A percentile compares a stretch with the other conserved stretches of the same genome.
Conservation (phyloP, 1,140 invertebrate species). For the Pogonognathellus flavescens region DNA sequence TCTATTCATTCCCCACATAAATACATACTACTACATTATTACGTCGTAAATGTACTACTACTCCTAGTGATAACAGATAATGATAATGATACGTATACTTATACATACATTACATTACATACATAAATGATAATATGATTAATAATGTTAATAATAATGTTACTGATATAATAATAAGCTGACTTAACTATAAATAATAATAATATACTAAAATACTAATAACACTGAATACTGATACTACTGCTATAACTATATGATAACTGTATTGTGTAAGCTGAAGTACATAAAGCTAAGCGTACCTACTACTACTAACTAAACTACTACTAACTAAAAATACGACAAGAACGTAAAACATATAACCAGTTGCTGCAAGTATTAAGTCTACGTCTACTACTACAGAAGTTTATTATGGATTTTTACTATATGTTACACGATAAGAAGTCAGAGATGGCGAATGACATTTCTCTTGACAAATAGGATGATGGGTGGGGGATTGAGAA, state of each 20-base stretch:
- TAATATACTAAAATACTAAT: background rate
- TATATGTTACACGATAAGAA: slow-evolving; percentile 43
- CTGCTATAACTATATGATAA: background rate
- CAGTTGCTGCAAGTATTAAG: slow-evolving; percentile 44
- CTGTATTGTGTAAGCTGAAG: background rate
- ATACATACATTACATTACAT: slow-evolving; percentile 23
- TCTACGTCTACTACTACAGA: slow-evolving; percentile 14
- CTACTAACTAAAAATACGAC: background rate
- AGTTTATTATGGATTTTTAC: slow-evolving; percentile 49
- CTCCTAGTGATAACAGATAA: background rate
- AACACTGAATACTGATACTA: slow-evolving; percentile 2
- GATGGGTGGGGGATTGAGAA: background rate
- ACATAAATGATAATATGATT: background rate
- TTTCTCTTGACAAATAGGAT: slow-evolving; percentile 30
- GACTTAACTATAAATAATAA: background rate
- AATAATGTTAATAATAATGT: background rate
- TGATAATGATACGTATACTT: slow-evolving; percentile 31
- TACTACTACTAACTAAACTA: background rate
- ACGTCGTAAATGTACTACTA: background rate
- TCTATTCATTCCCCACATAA: slow-evolving; percentile 43
- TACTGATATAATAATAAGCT: background rate
- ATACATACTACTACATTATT: slow-evolving; percentile 11
- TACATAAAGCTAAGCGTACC: slow-evolving; percentile 11
- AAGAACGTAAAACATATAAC: background rate
- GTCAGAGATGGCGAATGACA: slow-evolving; percentile 28